A percentile compares a stretch with the other conserved stretches of the same genome.
phyloP scores from a whole-genome alignment of 2,797 vertebrate species.

The Artibeus lituratus region DNA sequence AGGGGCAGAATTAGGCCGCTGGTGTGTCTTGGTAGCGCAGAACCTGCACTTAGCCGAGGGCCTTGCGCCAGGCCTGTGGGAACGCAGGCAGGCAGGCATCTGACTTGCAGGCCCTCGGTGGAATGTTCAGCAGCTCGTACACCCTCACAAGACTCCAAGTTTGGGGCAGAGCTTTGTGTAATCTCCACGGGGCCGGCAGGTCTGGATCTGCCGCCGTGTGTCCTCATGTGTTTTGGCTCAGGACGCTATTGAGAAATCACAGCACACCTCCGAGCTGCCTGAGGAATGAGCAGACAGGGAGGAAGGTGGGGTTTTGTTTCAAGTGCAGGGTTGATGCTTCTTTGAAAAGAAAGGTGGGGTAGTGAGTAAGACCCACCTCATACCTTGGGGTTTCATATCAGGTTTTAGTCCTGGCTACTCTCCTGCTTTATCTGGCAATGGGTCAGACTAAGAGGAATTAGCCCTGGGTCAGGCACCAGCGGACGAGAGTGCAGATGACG shows the following conservation, averaged over 20 bases:
- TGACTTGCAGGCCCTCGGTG: not conserved
- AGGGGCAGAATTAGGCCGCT: not conserved
- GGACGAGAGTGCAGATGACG: not conserved
- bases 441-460: not conserved
- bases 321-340: not conserved
- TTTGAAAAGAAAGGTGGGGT: not conserved
- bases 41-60: not conserved
- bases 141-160: not conserved
- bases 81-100: not conserved
- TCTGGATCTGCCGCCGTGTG: conserved; percentile 77
- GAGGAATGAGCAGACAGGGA: conserved; percentile 55
- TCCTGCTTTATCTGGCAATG: not conserved
- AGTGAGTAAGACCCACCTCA: not conserved
- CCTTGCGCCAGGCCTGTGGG: not conserved
- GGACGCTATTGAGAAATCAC: conserved; percentile 73
- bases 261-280: conserved; percentile 63
- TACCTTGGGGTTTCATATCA: not conserved
- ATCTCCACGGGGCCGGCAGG: conserved; percentile 72
- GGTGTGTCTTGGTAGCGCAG: not conserved
- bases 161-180: conserved; percentile 66
- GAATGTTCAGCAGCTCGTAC: not conserved
- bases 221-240: conserved; percentile 74
- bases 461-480: not conserved
- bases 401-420: not conserved
- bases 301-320: not conserved